phyloP scores from a whole-genome alignment of 2,888 invertebrate species.

The Tolmerus cingulatus region DNA sequence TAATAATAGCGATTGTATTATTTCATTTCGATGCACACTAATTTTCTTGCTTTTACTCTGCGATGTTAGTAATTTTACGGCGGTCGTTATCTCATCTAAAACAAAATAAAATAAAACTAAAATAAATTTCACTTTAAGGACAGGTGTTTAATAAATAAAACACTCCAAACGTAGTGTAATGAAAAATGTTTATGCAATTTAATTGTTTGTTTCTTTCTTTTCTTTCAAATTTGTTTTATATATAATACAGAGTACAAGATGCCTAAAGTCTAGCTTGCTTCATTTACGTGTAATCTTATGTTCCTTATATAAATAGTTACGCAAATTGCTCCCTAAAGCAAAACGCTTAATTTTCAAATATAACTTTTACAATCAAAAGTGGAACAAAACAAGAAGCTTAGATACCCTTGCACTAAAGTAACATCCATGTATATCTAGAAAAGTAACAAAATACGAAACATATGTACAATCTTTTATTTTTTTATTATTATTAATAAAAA shows the following conservation, averaged over 20 bases:
- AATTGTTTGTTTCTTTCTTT: not conserved
- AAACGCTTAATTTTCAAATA: not conserved
- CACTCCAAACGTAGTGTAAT: not conserved
- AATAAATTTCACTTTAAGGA: not conserved
- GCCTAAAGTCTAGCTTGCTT: not conserved
- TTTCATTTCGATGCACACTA: not conserved
- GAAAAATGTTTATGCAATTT: conserved; percentile 1
- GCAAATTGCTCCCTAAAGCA: not conserved
- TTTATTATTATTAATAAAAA: not conserved
- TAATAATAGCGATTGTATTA: not conserved
- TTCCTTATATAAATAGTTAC: not conserved
- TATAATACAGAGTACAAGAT: conserved; percentile 9
- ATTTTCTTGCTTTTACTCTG: not conserved
- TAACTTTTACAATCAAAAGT: not conserved
- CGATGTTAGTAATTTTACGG: not conserved
- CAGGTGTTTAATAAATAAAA: not conserved
- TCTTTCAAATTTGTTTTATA: not conserved
- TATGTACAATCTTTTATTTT: not conserved
- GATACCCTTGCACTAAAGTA: not conserved
- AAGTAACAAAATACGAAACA: not conserved
- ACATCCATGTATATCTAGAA: not conserved
- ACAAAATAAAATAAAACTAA: not conserved
- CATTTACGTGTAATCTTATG: not conserved
- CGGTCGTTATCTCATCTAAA: not conserved
- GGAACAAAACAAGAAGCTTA: not conserved